These are phyloP conservation scores for Keiferia lycopersicella DNA, from an alignment of 2,888 invertebrate species.

Conservation along the genomic window DNA sequence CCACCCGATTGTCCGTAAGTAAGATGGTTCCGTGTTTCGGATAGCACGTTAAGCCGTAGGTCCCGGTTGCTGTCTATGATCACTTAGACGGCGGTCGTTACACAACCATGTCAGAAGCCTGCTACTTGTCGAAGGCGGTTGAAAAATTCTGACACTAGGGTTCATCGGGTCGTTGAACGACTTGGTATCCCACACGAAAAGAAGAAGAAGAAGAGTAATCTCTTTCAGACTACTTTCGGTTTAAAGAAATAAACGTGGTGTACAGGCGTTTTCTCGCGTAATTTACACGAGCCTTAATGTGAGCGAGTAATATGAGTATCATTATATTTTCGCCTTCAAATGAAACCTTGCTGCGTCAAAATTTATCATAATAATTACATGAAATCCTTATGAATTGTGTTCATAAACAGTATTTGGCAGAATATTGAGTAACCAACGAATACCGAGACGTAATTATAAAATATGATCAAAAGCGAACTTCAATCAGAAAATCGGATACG, in stretches of 20 bases:
- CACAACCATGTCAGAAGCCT: too few species aligned
- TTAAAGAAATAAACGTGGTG: background rate
- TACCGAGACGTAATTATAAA: background rate
- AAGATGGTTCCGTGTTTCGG: too few species aligned
- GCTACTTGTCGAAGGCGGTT: too few species aligned
- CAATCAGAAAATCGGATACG: slow-evolving; percentile 8
- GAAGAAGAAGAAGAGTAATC: too few species aligned
- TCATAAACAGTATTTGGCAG: background rate
- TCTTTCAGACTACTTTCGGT: background rate
- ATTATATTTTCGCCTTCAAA: background rate
- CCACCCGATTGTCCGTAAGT: too few species aligned
- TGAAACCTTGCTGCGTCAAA: slow-evolving; percentile 1
- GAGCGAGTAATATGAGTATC: background rate
- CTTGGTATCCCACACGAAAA: too few species aligned
- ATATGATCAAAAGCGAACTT: background rate
- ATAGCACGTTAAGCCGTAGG: too few species aligned
- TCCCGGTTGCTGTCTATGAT: too few species aligned
- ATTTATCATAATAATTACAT: background rate
- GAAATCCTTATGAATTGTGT: background rate
- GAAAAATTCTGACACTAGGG: too few species aligned
- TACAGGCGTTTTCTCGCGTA: background rate
- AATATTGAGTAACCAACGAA: background rate
- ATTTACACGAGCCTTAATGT: background rate
- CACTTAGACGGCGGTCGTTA: too few species aligned
- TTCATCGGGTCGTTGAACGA: too few species aligned